These are phyloP conservation scores for Morone saxatilis DNA, from an alignment of 2,113 vertebrate genomes.

Conservation along the genomic window DNA sequence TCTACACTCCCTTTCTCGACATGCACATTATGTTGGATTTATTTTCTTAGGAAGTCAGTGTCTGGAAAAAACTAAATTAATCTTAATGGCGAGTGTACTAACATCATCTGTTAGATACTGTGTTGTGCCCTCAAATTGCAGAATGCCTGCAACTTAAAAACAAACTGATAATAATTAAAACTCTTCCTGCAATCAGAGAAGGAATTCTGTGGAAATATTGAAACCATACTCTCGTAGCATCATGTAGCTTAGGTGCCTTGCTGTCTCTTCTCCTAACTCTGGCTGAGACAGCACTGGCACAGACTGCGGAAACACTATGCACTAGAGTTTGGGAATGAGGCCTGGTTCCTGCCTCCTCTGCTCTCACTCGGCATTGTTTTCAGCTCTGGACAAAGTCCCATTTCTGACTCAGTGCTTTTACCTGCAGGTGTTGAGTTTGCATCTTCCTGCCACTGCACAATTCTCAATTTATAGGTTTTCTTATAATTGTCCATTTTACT, in stretches of 20 bases:
- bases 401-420: conserved; percentile 14
- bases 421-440: background rate
- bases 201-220: background rate
- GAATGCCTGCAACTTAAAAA: background rate
- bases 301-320: background rate
- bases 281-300: background rate
- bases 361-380: background rate
- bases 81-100: no score
- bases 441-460: background rate
- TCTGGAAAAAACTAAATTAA: background rate
- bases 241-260: background rate
- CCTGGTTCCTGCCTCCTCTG: background rate
- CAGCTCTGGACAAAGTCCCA: conserved; percentile 2
- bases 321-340: background rate
- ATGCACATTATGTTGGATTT: background rate
- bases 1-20: background rate
- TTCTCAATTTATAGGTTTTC: background rate
- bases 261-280: background rate
- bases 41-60: background rate
- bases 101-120: background rate
- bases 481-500: background rate
- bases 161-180: background rate
- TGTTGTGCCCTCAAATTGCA: background rate
- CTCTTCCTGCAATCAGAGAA: background rate
- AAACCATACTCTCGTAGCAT: background rate